These are phyloP conservation scores for Muscicapa comitata DNA, from an alignment of 2,797 vertebrate genomes.

Conservation along the genomic window DNA sequence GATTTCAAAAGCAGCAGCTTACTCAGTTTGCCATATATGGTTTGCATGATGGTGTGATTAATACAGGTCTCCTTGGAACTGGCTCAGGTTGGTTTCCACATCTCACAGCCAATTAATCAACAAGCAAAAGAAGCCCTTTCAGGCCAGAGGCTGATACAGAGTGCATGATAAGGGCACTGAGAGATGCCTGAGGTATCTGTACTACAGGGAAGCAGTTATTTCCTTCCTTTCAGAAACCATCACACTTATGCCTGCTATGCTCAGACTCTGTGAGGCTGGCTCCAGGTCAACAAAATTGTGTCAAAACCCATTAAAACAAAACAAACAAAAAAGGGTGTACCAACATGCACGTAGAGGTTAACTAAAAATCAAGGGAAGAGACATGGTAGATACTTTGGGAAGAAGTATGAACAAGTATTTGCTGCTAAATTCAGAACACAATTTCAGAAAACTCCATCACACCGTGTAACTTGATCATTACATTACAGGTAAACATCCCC, in stretches of 20 bases:
- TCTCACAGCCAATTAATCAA: slow-evolving; percentile 30
- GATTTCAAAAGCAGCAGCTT: neutral
- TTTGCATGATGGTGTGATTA: neutral
- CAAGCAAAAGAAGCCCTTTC: neutral
- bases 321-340: neutral
- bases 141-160: neutral
- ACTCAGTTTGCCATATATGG: neutral
- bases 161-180: neutral
- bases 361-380: neutral
- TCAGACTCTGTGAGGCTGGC: neutral
- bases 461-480: neutral
- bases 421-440: neutral
- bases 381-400: rapidly evolving
- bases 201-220: neutral
- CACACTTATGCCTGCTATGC: neutral
- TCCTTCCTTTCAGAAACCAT: neutral
- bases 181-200: neutral
- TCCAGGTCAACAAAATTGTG: neutral
- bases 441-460: neutral
- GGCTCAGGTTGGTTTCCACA: slow-evolving; percentile 9
- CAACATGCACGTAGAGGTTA: neutral
- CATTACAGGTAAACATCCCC: neutral
- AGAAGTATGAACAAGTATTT: neutral
- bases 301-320: neutral
- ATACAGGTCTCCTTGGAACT: neutral